Conservation (phyloP, 2,888 invertebrate species). For the Nezara viridula region DNA sequence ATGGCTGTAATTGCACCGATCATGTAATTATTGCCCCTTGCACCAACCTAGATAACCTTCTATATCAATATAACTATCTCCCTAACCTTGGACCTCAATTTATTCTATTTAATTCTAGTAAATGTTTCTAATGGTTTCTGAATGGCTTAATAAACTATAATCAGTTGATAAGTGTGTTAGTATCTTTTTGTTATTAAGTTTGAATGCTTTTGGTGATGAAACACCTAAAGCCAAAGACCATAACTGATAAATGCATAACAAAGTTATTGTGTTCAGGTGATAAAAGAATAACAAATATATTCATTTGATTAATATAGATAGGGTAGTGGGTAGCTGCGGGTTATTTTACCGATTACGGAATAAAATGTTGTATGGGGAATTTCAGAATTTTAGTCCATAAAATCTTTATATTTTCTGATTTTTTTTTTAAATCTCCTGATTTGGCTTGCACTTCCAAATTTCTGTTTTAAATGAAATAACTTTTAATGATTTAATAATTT, state of each 20-base stretch:
- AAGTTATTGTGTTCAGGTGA: background rate
- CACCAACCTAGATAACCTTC: background rate
- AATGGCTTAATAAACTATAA: background rate
- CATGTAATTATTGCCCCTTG: background rate
- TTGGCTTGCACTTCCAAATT: no score
- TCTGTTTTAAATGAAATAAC: no score
- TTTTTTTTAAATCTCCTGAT: background rate
- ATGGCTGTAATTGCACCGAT: background rate
- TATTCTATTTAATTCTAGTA: slow-evolving; percentile 30
- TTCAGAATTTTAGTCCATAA: background rate
- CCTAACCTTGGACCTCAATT: slow-evolving; percentile 25
- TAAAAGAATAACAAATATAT: background rate
- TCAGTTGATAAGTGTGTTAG: background rate
- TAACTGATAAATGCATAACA: background rate
- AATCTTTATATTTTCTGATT: background rate
- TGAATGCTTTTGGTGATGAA: background rate
- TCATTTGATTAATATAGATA: no score
- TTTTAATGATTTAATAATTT: no score
- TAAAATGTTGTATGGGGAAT: background rate
- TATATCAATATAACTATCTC: slow-evolving; percentile 16
- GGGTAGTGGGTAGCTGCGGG: background rate
- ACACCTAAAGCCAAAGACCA: background rate
- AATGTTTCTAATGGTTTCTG: background rate
- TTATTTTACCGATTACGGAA: background rate
- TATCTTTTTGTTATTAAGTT: background rate